phyloP scores from a whole-genome alignment of 2,113 vertebrate species.

The Ardeotis arabs region DNA sequence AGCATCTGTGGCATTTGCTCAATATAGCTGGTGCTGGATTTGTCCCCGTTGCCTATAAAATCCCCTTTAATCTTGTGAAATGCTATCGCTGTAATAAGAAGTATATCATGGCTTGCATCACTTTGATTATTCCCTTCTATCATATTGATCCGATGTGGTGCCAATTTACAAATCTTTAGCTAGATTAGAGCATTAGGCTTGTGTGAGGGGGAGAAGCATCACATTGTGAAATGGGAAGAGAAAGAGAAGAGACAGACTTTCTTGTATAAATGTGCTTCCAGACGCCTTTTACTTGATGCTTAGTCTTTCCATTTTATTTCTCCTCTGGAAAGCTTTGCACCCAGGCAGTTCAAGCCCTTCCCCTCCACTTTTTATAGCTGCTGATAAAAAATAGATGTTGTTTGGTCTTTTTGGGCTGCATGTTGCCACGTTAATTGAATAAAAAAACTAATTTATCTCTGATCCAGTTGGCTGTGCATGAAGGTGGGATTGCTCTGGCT shows the following conservation, averaged over 20 bases:
- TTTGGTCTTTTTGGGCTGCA: constrained; percentile 27
- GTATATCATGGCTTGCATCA: not conserved
- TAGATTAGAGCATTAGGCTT: not conserved
- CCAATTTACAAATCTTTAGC: constrained; percentile 24
- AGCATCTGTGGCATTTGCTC: not conserved
- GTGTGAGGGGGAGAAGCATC: not conserved
- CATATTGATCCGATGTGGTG: not conserved
- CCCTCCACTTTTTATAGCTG: not conserved
- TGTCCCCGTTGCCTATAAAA: constrained; percentile 38
- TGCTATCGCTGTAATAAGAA: not conserved
- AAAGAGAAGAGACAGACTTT: not conserved
- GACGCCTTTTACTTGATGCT: not conserved
- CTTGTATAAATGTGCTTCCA: not conserved
- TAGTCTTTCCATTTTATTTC: not conserved
- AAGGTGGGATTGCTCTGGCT: not conserved
- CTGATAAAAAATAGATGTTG: constrained; percentile 31
- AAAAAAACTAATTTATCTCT: constrained; percentile 30
- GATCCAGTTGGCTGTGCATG: not conserved
- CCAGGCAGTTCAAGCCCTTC: not conserved
- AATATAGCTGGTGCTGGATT: not conserved
- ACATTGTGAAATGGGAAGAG: not conserved
- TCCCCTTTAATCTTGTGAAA: constrained; percentile 22
- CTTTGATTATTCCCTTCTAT: not conserved
- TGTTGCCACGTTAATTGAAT: constrained; percentile 36
- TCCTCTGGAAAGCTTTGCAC: not conserved